Base-by-base conservation (phyloP, 2,888 invertebrate genomes). In the Standfussiana lucernea region DNA sequence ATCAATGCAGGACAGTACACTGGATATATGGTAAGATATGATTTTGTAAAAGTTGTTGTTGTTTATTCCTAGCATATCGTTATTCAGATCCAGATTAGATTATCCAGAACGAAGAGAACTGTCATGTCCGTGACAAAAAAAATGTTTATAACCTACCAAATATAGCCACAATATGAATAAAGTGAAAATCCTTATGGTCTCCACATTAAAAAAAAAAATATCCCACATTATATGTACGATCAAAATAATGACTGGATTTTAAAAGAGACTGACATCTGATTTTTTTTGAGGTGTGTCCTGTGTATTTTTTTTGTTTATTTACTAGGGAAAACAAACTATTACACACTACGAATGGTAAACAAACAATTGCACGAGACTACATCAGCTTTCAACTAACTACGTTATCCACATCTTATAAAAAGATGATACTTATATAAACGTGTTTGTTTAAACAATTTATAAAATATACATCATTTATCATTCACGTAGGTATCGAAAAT, bases 1-100 rank as follows among this genome's bases (percentile, higher is more conserved):
- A 95, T 98, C 64, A 98, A 98, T 89, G 97, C 98, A n/a, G 96
- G 96, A 0, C 94, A 95, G 64, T 95, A 90, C 75, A 89, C 94
- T 7, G 96, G 96, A 3, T 96, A 92, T 69, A 90, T 96, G 93
- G 96, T 95, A 71, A 50, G 3, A 24, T 11, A 50, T 18, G 45
- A 45, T 5, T 18, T 45, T 45, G 18, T 45, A 45, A 45, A 45
- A 45, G 45, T 18, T 18, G 15, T 45, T 45, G 50, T 50, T 10
- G 50, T 50, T 50, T 3, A 50, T 50, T 50, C 50, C 24, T 24
- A 47, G 47, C 47, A 47, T 24, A 24, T 47, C 2, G 47, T 47
- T 18, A 15, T 45, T 45, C 24, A 47, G 47, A 47, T 24, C 24
- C 24, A 10, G 10, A 24, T 24, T 50, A 4, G n/a, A n/a, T n/a